phyloP scores from a whole-genome alignment of 2,888 invertebrate genomes.

The Rhynchonema sp. region DNA sequence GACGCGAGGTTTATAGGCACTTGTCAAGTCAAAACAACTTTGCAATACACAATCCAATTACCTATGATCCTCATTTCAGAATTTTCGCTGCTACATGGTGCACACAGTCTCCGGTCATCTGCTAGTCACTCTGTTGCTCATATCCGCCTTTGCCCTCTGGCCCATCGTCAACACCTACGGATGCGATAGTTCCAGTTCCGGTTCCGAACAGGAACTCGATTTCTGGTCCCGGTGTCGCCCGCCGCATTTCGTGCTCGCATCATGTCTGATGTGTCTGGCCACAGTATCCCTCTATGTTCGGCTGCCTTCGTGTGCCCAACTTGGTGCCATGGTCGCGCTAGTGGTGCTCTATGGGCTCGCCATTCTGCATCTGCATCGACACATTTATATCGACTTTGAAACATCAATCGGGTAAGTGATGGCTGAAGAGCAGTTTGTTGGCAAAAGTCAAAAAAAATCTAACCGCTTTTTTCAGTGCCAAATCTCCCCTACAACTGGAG shows the following conservation, averaged over 20 bases:
- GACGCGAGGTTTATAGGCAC: too few relatives aligned
- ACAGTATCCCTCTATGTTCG: constrained; percentile 63
- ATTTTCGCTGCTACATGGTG: background rate
- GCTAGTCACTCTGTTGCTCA: constrained; percentile 5
- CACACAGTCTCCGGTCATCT: background rate
- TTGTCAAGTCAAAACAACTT: too few relatives aligned
- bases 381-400: too few relatives aligned
- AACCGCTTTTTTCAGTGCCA: constrained; percentile 39
- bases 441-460: too few relatives aligned
- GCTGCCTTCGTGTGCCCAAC: constrained; percentile 61
- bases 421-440: too few relatives aligned
- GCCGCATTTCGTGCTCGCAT: constrained; percentile 66
- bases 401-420: too few relatives aligned
- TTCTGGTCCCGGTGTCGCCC: constrained; percentile 37
- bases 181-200: too few relatives aligned
- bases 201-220: too few relatives aligned
- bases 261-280: constrained; percentile 61
- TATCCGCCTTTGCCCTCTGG: background rate
- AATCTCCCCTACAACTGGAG: constrained; percentile 56
- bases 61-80: too few relatives aligned
- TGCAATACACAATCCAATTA: too few relatives aligned
- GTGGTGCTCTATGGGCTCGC: constrained; percentile 57
- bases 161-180: constrained; percentile 3
- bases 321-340: constrained; percentile 53
- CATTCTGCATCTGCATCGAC: constrained; percentile 57